Evolutionary conservation across 2,113 vertebrate species (phyloP).

Genomic region (Uropsilus gracilis): DNA sequence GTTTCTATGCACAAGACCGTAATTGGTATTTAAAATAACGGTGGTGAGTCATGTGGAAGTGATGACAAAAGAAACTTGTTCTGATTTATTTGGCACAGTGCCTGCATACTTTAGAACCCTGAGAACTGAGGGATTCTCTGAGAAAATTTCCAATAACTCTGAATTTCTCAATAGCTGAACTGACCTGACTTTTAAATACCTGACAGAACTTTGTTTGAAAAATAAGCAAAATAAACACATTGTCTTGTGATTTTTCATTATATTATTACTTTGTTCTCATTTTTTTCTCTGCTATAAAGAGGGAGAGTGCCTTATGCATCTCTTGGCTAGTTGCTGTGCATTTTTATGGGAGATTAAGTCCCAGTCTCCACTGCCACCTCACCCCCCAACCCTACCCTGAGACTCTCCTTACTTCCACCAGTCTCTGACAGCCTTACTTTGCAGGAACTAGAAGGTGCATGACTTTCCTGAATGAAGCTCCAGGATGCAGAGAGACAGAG

Average conservation of each 20-base stretch:
- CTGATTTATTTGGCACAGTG: background rate
- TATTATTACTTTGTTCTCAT: background rate
- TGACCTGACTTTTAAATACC: background rate
- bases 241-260: background rate
- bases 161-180: background rate
- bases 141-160: background rate
- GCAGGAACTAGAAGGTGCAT: background rate
- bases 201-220: background rate
- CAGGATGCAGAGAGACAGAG: background rate
- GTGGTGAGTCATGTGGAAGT: background rate
- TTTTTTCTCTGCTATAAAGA: background rate
- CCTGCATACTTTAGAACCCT: background rate
- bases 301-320: background rate
- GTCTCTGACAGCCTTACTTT: background rate
- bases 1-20: background rate
- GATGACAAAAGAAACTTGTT: background rate
- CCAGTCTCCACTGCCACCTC: background rate
- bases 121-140: background rate
- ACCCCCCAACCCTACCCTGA: background rate
- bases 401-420: background rate
- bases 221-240: background rate
- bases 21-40: conserved; percentile 25
- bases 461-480: background rate
- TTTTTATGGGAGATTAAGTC: background rate
- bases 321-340: background rate